Conservation (phyloP, 2,888 invertebrate genomes). For the Anorthoa munda region DNA sequence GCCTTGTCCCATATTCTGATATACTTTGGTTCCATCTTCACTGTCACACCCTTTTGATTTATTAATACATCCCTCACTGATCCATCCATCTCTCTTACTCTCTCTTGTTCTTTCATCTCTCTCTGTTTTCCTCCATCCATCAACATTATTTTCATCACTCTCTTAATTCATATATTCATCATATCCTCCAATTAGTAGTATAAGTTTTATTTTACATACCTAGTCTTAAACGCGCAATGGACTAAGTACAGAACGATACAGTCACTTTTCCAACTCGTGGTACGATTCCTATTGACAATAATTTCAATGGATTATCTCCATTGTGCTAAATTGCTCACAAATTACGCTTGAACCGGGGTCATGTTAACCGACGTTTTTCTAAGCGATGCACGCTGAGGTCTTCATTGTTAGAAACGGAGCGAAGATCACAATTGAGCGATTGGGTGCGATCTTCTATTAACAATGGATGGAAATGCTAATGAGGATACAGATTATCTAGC, state of each 20-base stretch:
- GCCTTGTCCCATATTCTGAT: background rate
- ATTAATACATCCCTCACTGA: background rate
- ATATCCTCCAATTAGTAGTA: background rate
- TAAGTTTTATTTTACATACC: background rate
- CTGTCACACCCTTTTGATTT: background rate
- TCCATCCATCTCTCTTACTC: background rate
- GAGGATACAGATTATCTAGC: background rate
- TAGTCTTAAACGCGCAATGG: slow-evolving; percentile 32
- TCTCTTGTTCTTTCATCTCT: background rate
- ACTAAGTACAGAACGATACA: background rate
- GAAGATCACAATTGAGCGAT: slow-evolving; percentile 27
- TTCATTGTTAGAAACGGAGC: slow-evolving; percentile 25
- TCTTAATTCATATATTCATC: no score
- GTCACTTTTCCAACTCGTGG: background rate
- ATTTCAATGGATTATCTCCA: slow-evolving; percentile 54
- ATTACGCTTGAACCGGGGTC: slow-evolving; percentile 54
- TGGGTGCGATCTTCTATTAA: slow-evolving; percentile 22
- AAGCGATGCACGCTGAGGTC: slow-evolving; percentile 11
- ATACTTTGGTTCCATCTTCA: background rate
- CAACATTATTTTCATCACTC: background rate
- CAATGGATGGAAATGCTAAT: slow-evolving; percentile 19
- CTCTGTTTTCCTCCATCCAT: background rate
- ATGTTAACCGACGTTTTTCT: slow-evolving; percentile 37
- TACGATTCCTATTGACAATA: slow-evolving; percentile 45
- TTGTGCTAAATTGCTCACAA: slow-evolving; percentile 60